Evolutionary conservation across 2,888 invertebrate genomes (phyloP).

Genomic region (Drosophila austrosaltans): DNA sequence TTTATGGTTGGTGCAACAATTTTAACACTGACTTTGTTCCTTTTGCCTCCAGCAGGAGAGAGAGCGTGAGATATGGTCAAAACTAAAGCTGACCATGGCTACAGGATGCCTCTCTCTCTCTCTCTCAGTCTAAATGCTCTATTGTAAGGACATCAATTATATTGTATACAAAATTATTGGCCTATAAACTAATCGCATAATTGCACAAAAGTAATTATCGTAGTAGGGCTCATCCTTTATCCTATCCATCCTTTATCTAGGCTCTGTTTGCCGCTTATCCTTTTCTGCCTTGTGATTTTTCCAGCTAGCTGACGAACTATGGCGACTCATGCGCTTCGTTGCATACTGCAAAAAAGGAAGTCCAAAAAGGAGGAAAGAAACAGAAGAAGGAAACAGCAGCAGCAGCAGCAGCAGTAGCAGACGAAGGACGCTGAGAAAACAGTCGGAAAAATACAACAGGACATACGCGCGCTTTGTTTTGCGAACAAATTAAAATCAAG

Average conservation of each 20-base stretch:
- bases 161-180: slow-evolving; percentile 75
- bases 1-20: slow-evolving; percentile 49
- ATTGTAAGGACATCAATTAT: slow-evolving; percentile 59
- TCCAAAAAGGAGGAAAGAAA: slow-evolving; percentile 1
- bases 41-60: not conserved
- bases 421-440: slow-evolving; percentile 34
- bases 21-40: slow-evolving; percentile 9
- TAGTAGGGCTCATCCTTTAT: slow-evolving; percentile 49
- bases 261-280: slow-evolving; percentile 18
- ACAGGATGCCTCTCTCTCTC: not conserved
- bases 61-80: slow-evolving; percentile 29
- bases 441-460: slow-evolving; percentile 50
- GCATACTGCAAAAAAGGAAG: slow-evolving; percentile 46
- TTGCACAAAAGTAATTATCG: slow-evolving; percentile 76
- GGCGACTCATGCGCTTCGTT: slow-evolving; percentile 72
- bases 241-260: slow-evolving; percentile 21
- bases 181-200: slow-evolving; percentile 81
- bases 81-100: not conserved
- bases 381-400: slow-evolving; percentile 21
- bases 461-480: slow-evolving; percentile 41
- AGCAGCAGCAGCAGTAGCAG: slow-evolving; percentile 29
- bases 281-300: slow-evolving; percentile 67
- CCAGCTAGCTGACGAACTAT: slow-evolving; percentile 75
- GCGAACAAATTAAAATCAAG: slow-evolving; percentile 69
- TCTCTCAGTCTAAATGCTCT: not conserved